phyloP scores from a whole-genome alignment of 2,888 invertebrate genomes.

The Neoscelio sp. region DNA sequence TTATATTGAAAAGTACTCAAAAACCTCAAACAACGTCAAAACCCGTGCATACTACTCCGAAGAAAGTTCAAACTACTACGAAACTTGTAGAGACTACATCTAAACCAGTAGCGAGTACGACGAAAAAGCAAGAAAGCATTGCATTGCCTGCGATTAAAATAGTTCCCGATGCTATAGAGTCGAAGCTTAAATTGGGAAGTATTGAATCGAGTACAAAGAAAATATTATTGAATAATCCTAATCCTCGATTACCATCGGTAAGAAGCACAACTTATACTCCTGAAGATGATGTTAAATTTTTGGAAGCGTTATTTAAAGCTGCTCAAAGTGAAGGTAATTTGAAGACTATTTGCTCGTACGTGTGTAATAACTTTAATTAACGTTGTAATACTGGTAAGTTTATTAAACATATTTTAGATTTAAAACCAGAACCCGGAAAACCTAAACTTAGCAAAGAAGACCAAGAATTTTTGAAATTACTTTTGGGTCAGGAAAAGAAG shows the following conservation, averaged over 20 bases:
- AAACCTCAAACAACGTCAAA: conserved; percentile 62
- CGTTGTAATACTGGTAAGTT: not conserved
- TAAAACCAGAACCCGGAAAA: conserved; percentile 33
- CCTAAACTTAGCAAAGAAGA: conserved; percentile 68
- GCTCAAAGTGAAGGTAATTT: conserved; percentile 71
- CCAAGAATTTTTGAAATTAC: conserved; percentile 76
- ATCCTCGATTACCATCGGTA: conserved; percentile 64
- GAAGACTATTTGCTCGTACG: no score
- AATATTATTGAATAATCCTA: conserved; percentile 69
- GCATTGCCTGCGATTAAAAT: conserved; percentile 41
- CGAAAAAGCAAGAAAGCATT: conserved; percentile 72
- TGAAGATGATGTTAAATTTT: conserved; percentile 79
- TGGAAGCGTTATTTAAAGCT: conserved; percentile 75
- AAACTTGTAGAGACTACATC: conserved; percentile 70
- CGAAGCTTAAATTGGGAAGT: conserved; percentile 68
- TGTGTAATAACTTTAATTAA: no score
- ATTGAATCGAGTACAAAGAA: conserved; percentile 76
- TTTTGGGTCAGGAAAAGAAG: conserved; percentile 73
- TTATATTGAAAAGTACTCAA: conserved; percentile 62
- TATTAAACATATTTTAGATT: conserved; percentile 14
- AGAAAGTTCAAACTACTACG: conserved; percentile 29
- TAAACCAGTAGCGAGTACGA: conserved; percentile 77
- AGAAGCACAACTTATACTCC: conserved; percentile 75
- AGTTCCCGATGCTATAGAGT: conserved; percentile 64
- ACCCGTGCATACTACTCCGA: conserved; percentile 62